Conservation (phyloP, 1,140 invertebrate species). For the Frieseomelitta varia region DNA sequence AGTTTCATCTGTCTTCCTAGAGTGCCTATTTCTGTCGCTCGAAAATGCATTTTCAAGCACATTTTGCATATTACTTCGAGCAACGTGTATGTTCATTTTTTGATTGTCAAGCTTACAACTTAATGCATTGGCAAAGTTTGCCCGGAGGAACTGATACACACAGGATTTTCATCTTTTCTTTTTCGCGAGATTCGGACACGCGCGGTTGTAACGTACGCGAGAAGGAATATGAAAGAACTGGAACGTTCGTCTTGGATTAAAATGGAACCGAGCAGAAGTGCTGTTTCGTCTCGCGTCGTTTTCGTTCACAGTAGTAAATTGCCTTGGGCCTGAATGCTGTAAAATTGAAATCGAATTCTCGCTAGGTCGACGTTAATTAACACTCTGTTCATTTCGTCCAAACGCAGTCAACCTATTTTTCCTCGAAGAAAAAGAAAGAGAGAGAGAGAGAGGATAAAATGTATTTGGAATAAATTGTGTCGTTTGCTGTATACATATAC, state of each 20-base stretch:
- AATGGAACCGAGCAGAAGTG: neutral
- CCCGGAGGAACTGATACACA: neutral
- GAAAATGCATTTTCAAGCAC: no score
- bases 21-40: no score
- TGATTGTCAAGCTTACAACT: no score
- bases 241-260: slow-evolving; percentile 20
- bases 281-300: slow-evolving; percentile 3
- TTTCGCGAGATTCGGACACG: neutral
- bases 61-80: no score
- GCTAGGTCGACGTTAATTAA: slow-evolving; percentile 41
- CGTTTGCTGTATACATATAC: neutral
- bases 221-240: no score
- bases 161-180: neutral
- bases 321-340: neutral
- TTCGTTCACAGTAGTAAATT: slow-evolving; percentile 24
- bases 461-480: neutral
- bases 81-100: no score
- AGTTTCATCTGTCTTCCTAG: no score
- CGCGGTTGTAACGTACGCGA: neutral
- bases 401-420: slow-evolving; percentile 1
- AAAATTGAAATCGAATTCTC: slow-evolving; percentile 49
- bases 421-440: neutral
- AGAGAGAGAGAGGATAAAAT: neutral
- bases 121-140: no score
- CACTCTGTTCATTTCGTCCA: neutral